These are phyloP conservation scores for Hydrotaea diabolus DNA, from an alignment of 2,888 invertebrate genomes.

Conservation along the genomic window DNA sequence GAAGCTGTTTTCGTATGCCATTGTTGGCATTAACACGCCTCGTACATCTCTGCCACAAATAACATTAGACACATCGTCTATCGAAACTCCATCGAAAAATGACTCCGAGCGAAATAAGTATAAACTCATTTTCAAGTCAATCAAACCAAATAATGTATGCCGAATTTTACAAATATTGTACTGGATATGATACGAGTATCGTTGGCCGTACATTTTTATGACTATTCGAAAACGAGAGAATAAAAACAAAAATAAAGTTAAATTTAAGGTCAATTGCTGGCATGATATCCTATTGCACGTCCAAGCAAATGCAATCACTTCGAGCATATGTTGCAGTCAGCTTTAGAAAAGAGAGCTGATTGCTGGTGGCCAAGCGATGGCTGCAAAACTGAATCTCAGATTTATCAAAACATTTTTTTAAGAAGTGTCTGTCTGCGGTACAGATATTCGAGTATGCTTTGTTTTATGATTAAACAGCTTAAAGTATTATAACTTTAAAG, in stretches of 20 bases:
- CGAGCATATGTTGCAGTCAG: not conserved
- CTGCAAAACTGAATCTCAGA: constrained; percentile 49
- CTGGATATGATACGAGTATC: constrained; percentile 35
- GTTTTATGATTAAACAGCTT: constrained; percentile 52
- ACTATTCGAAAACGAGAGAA: not conserved
- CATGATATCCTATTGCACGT: not conserved
- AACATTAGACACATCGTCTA: constrained; percentile 11
- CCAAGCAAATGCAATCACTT: not conserved
- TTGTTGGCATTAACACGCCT: not conserved
- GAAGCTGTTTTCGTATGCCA: too few species aligned
- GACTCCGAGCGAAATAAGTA: constrained; percentile 75
- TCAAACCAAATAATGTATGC: constrained; percentile 79
- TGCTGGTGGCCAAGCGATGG: constrained; percentile 41
- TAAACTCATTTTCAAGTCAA: constrained; percentile 79
- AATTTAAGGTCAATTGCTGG: not conserved
- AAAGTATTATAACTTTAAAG: constrained; percentile 48
- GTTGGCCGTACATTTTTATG: not conserved
- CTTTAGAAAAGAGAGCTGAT: not conserved
- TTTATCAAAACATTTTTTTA: constrained; percentile 52
- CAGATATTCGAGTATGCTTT: constrained; percentile 25
- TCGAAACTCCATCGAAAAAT: constrained; percentile 50
- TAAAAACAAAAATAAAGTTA: not conserved
- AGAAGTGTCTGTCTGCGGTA: constrained; percentile 10
- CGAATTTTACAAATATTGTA: constrained; percentile 67
- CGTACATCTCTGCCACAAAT: not conserved